Percentiles rank a stretch among this genome's conserved stretches.
phyloP scores from a whole-genome alignment of 2,113 vertebrate species.

The Loxodonta africana region DNA sequence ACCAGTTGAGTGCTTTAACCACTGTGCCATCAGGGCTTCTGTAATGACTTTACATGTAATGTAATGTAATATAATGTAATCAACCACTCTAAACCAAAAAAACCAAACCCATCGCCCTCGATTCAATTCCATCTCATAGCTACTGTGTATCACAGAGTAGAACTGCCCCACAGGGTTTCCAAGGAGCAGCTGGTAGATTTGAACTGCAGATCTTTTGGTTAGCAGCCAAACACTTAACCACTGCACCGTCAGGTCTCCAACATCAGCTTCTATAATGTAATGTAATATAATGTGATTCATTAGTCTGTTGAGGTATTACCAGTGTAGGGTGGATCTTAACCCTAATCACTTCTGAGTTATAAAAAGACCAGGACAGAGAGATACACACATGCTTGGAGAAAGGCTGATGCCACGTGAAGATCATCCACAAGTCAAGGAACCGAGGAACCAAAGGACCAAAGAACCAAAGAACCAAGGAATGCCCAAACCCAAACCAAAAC shows the following conservation, averaged over 20 bases:
- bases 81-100: too few species aligned
- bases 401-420: not conserved
- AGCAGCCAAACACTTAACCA: not conserved
- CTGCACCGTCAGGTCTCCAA: not conserved
- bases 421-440: not conserved
- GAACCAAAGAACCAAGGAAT: not conserved
- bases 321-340: not conserved
- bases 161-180: too few species aligned
- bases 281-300: not conserved
- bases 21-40: too few species aligned
- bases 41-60: too few species aligned
- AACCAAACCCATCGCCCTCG: too few species aligned
- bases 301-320: not conserved
- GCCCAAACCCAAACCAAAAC: too few species aligned
- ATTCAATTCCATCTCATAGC: too few species aligned
- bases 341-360: not conserved
- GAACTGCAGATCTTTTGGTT: not conserved
- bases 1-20: too few species aligned
- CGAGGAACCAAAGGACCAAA: not conserved
- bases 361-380: not conserved
- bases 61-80: too few species aligned
- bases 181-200: not conserved
- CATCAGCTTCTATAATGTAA: not conserved
- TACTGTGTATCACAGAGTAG: too few species aligned
- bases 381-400: not conserved